Conservation (phyloP, 2,797 vertebrate genomes). For the Alcedo quadribrachys region DNA sequence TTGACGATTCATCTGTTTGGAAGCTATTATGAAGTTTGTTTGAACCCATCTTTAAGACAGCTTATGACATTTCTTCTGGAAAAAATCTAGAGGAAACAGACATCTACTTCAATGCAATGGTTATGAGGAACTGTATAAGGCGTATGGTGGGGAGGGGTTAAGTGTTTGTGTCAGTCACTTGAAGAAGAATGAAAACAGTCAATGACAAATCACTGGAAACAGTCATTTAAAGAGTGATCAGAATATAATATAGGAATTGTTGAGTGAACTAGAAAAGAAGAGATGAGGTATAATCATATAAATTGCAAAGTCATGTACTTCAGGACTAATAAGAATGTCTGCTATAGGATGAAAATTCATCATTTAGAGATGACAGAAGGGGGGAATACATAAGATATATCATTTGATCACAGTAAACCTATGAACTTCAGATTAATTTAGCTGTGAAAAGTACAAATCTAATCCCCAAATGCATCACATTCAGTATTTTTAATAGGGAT, state of each 20-base stretch:
- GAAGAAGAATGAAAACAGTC: not conserved
- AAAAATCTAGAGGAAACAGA: not conserved
- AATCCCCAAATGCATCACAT: not conserved
- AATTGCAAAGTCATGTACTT: constrained; percentile 15
- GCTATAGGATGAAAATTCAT: not conserved
- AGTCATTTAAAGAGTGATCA: not conserved
- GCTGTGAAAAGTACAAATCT: not conserved
- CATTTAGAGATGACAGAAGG: constrained; percentile 14
- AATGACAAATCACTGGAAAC: not conserved
- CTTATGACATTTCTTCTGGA: not conserved
- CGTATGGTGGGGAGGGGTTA: not conserved
- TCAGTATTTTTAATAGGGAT: not conserved
- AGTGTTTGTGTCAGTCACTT: not conserved
- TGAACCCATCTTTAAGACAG: not conserved
- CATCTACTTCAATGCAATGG: not conserved
- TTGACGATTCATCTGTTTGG: not conserved
- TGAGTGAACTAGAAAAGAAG: not conserved
- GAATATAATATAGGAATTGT: not conserved
- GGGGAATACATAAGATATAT: not conserved
- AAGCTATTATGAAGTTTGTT: not conserved
- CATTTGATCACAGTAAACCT: not conserved
- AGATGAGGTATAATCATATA: not conserved
- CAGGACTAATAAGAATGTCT: not conserved
- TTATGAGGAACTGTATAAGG: not conserved
- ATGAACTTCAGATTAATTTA: not conserved